A percentile compares a stretch with the other conserved stretches of the same genome.
These are phyloP conservation scores for Protosalanx chinensis DNA, from an alignment of 2,797 vertebrate species.

Conservation along the genomic window DNA sequence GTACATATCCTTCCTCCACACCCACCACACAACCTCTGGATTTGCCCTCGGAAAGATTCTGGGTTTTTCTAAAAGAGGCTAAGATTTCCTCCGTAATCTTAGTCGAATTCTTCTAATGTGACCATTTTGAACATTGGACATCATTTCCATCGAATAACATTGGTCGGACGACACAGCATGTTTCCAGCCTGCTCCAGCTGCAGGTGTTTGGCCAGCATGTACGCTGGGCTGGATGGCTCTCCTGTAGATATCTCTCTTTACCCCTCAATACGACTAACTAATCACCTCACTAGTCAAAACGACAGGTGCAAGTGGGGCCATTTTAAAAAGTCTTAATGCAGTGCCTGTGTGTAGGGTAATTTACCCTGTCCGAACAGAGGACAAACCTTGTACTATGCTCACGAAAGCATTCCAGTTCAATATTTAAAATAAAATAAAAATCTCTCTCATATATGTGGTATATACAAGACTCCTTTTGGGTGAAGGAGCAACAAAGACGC, in stretches of 20 bases:
- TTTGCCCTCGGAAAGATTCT: slow-evolving; percentile 42
- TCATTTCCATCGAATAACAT: not conserved
- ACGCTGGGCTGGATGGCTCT: too few relatives aligned
- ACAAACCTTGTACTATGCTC: slow-evolving; percentile 26
- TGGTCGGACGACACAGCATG: not conserved
- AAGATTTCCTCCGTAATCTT: slow-evolving; percentile 23
- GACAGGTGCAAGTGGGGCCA: not conserved
- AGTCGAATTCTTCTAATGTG: slow-evolving; percentile 23
- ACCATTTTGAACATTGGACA: slow-evolving; percentile 19
- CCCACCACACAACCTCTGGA: not conserved
- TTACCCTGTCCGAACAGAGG: slow-evolving; percentile 39
- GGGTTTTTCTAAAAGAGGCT: slow-evolving; percentile 21
- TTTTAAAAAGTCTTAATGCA: slow-evolving; percentile 23
- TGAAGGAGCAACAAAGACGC: slow-evolving; percentile 23
- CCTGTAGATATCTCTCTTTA: slow-evolving; percentile 13
- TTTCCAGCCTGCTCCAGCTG: too few relatives aligned
- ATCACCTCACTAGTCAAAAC: not conserved
- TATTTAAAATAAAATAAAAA: slow-evolving; percentile 40
- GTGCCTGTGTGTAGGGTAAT: slow-evolving; percentile 30
- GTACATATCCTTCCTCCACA: not conserved
- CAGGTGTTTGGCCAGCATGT: too few relatives aligned
- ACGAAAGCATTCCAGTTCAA: slow-evolving; percentile 67
- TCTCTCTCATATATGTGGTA: too few relatives aligned
- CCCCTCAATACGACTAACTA: not conserved
- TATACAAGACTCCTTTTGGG: slow-evolving; percentile 46